Base-by-base conservation (phyloP, 2,888 invertebrate genomes). In the Prostheceraeus crozeri region DNA sequence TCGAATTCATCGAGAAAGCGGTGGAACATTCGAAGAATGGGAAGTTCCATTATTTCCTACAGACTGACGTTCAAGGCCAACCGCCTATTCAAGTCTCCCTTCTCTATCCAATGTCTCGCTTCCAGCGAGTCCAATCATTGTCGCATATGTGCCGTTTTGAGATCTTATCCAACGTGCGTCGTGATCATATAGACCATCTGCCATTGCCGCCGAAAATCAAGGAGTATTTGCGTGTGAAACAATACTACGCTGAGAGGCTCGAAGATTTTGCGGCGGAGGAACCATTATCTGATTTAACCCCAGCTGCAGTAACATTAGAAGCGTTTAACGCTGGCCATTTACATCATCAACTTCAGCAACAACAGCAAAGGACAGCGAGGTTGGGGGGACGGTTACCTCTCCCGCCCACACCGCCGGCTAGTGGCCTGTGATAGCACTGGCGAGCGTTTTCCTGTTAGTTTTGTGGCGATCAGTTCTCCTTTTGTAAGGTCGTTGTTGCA, bases 111-210 rank as follows among this genome's bases (percentile, higher is more conserved):
- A 80, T 86, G 28, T 85, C 85, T 57, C 80, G 86, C 58, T 85
- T 85, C 69, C 83, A 82, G 25, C 82, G 84, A 74, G 78, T 80
- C 62, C 81, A 84, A 64, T 82, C 83, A 35, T 76, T 86, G 66
- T 84, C 85, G 73, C 84, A 84, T 76, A 78, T 85, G 54, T 84
- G 85, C 69, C 80, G 85, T 46, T 84, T 85, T 71, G 83, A 84
- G 25, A 84, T 86, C 66, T 80, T 85, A 66, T 83, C 84, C 67
- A 80, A 81, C 69, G 82, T 82, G 31, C 79, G 83, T 68, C 77
- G 82, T 63, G 84, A 84, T 69, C 82, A 85, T 70, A 84, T 86
- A 69, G 81, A 82, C 63, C 81, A 82, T 67, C 77, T 86, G 69
- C 84, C 84, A 63, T 79, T 86, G 60, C 81, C 81, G 67, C 83